Evolutionary conservation across 2,888 invertebrate genomes (phyloP).

Genomic region (Agrotis ipsilon): DNA sequence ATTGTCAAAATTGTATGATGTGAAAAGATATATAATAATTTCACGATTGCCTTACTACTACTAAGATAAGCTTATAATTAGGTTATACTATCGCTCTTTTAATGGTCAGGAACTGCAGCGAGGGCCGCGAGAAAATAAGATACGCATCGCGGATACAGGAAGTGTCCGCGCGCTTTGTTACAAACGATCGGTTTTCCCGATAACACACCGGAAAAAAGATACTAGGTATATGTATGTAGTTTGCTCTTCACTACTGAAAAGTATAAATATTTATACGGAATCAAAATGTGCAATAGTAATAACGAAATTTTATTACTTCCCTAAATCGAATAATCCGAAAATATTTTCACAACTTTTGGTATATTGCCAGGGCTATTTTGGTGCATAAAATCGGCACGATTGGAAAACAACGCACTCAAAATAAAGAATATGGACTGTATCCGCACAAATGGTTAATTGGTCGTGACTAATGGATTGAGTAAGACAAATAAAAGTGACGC

Average conservation of each 20-base stretch:
- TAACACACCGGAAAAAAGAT: not conserved
- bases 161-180: conserved; percentile 18
- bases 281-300: conserved; percentile 2
- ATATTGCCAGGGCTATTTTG: conserved; percentile 51
- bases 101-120: not conserved
- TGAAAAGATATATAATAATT: not conserved
- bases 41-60: not conserved
- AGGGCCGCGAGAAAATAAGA: conserved; percentile 3
- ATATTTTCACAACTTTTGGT: conserved; percentile 53
- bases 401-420: conserved; percentile 45
- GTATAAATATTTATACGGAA: not conserved
- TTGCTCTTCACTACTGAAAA: conserved; percentile 1
- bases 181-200: conserved; percentile 12
- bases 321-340: conserved; percentile 34
- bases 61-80: not conserved
- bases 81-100: not conserved
- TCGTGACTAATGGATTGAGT: conserved; percentile 69
- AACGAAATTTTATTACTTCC: conserved; percentile 24
- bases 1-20: not conserved
- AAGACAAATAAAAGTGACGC: conserved; percentile 72
- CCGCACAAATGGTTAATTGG: conserved; percentile 63
- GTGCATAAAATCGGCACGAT: conserved; percentile 50
- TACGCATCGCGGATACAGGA: conserved; percentile 12
- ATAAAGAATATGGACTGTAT: conserved; percentile 50
- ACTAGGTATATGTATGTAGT: conserved; percentile 10